Conservation (phyloP, 2,113 vertebrate genomes). For the Orcinus orca region DNA sequence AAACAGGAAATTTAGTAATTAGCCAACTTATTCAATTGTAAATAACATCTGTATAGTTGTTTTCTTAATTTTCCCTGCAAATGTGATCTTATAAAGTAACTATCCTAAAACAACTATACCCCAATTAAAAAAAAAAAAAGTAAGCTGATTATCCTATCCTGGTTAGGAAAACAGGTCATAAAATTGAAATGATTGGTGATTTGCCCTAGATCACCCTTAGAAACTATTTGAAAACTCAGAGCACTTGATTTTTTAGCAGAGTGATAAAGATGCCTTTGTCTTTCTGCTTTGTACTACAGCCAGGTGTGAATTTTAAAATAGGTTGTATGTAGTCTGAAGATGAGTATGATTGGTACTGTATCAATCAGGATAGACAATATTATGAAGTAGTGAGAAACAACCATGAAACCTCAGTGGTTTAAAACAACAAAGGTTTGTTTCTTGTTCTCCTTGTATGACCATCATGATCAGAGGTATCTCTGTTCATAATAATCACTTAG, state of each 20-base stretch:
- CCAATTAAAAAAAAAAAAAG: too few species aligned
- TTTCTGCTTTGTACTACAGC: neutral
- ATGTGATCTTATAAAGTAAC: neutral
- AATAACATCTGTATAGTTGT: neutral
- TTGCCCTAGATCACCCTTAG: neutral
- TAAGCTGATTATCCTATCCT: neutral
- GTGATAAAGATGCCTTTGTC: neutral
- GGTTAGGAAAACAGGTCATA: neutral
- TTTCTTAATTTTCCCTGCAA: slow-evolving; percentile 3
- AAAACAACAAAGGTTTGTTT: slow-evolving; percentile 31
- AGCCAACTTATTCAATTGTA: neutral
- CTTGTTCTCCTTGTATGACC: neutral
- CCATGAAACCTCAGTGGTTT: slow-evolving; percentile 57
- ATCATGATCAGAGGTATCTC: slow-evolving; percentile 11
- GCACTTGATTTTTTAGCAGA: neutral
- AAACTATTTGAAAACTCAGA: slow-evolving; percentile 19
- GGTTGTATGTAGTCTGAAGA: neutral
- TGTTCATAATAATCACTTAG: slow-evolving; percentile 25
- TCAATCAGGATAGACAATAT: neutral
- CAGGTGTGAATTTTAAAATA: neutral
- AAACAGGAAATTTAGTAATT: slow-evolving; percentile 9
- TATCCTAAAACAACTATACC: neutral
- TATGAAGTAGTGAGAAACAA: slow-evolving; percentile 20
- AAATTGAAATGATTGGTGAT: neutral
- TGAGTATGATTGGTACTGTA: neutral